Evolutionary conservation across 2,113 vertebrate species (phyloP), one percentile per base, ranked within the genome.

Genomic region (Maccullochella peelii): DNA sequence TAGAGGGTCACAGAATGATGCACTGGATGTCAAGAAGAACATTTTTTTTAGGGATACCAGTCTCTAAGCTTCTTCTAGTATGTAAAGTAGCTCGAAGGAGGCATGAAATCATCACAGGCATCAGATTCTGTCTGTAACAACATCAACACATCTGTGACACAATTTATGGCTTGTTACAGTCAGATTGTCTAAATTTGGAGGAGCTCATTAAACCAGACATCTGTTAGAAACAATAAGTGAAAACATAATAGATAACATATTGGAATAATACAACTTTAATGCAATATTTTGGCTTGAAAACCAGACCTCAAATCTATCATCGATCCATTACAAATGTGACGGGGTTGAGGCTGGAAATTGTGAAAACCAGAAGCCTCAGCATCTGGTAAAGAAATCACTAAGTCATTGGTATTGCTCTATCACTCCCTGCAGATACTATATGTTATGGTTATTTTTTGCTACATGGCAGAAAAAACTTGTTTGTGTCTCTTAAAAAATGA

Each of bases 181-280:
- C 27, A 23, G 16, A 47, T 27, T 62, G 23, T 59, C 4, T n/a
- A 59, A 67, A 58, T 57, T 21, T 16, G 15, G 27, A 44, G 0
- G 12, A 54, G 7, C 63, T 82, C 25, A 1, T 44, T 59, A 65
- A 58, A 76, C 5, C 36, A 73, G 66, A 68, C 65, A 52, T 40
- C 50, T 30, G 23, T 7, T 10, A 62, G 25, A 55, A 69, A 82
- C 8, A 69, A 59, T 1, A 15, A n/a, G 9, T 40, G 2, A 7
- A 65, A 36, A 71, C 27, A 33, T 23, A 6, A 25, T 7, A 21
- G 20, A 20, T 36, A 30, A 21, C 23, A 23, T 21, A 15, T 14
- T 61, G 10, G 6, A 14, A 18, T 70, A 23, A 79, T 69, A 11
- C 40, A 42, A 40, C 30, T 18, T 30, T 66, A 14, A 77, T 30